Base-by-base conservation (phyloP, 2,797 vertebrate species). In the Streptopelia turtur region DNA sequence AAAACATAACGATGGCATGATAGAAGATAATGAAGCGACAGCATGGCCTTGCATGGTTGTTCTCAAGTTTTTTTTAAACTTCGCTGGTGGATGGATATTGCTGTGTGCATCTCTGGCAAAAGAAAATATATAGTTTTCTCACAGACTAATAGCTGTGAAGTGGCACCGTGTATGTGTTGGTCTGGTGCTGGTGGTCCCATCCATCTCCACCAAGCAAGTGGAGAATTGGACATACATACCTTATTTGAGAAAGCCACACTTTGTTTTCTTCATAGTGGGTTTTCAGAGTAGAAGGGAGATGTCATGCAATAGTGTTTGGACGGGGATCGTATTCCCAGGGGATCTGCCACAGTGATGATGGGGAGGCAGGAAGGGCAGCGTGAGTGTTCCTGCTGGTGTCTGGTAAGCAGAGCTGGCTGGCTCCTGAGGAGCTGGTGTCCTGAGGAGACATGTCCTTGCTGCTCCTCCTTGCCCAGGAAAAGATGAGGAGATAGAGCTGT, bases 121-220 rank as follows among this genome's bases (percentile, higher is more conserved):
- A 61, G 14, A 31, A 61, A 61, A 50, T 28, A 27, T 41, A 55
- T 52, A 8, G 2, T 53, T 90, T 90, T 83, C 53, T 81, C 23
- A 5, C 39, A 43, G 12, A 28, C 35, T 22, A 8, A 60, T 60
- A 71, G 70, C 47, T 57, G 28, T 69, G 25, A 24, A 61, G 59
- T 18, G 50, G 9, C 24, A 43, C 0, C 0, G 0, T 1, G 0
- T 20, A 18, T 24, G 21, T 52, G 13, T 52, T 6, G 1, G 21
- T 22, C 20, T 1, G 30, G 18, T 37, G 53, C 81, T 75, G 57
- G 60, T 14, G 18, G 18, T 45, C 43, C 43, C 43, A 45, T 45
- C 9, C 43, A 20, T 45, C 43, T 45, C 43, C 43, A 45, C 43
- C 43, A 91, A 77, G 31, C 21, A 83, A 76, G 23, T 0, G 0